Percentiles rank a stretch among this genome's conserved stretches.
Evolutionary conservation across 2,113 vertebrate species (phyloP).

Genomic region (Paedocypris sp.): DNA sequence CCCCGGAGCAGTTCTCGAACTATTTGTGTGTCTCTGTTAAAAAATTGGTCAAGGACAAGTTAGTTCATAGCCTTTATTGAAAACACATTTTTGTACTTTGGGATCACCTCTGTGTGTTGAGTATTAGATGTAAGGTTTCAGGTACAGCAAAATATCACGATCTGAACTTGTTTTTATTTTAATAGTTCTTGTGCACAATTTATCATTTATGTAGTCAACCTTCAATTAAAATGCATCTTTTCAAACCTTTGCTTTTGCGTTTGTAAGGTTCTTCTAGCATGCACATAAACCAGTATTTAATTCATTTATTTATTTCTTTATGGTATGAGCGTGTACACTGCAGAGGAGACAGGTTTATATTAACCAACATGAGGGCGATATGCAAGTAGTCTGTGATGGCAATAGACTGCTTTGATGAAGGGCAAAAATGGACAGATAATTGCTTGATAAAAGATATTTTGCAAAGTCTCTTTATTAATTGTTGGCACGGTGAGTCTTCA

Average conservation of each 20-base stretch:
- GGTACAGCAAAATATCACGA: too few relatives aligned
- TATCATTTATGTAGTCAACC: conserved; percentile 4
- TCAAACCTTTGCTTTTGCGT: conserved; percentile 8
- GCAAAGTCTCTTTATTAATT: too few relatives aligned
- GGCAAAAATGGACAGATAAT: conserved; percentile 31
- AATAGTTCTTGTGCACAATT: neutral
- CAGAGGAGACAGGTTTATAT: conserved; percentile 4
- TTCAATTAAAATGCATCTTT: conserved; percentile 6
- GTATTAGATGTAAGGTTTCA: too few relatives aligned
- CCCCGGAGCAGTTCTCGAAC: neutral
- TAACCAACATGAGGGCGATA: too few relatives aligned
- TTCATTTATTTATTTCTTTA: too few relatives aligned
- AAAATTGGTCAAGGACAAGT: conserved; percentile 9
- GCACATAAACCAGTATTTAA: too few relatives aligned
- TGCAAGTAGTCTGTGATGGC: too few relatives aligned
- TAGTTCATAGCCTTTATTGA: neutral
- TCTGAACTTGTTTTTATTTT: too few relatives aligned
- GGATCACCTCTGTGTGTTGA: too few relatives aligned
- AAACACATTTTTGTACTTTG: too few relatives aligned
- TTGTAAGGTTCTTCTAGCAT: conserved; percentile 17
- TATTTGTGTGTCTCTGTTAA: neutral
- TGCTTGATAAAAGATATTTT: too few relatives aligned
- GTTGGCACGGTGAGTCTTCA: neutral
- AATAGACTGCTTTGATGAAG: conserved; percentile 20
- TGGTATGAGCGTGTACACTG: too few relatives aligned